These are phyloP conservation scores for Sternarchorhynchus goeldii DNA, from an alignment of 2,797 vertebrate species.

Conservation along the genomic window DNA sequence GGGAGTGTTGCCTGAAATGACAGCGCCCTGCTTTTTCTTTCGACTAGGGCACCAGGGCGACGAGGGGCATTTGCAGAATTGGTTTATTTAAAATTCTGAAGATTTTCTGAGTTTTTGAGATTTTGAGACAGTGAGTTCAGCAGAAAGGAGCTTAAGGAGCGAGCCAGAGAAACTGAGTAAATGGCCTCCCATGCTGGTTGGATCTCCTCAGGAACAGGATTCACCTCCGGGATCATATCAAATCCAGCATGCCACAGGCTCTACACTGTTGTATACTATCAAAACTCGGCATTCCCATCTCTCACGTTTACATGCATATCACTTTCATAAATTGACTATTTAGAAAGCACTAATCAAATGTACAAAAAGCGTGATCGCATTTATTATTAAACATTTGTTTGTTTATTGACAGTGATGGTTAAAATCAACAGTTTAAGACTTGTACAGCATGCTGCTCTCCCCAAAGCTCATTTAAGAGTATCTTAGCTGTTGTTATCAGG, in stretches of 20 bases:
- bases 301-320: neutral
- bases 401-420: too few species aligned
- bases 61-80: constrained; percentile 58
- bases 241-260: constrained; percentile 51
- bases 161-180: constrained; percentile 65
- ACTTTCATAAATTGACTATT: neutral
- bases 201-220: constrained; percentile 26
- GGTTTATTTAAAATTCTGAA: constrained; percentile 69
- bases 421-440: too few species aligned
- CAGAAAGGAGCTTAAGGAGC: constrained; percentile 65
- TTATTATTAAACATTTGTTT: too few species aligned
- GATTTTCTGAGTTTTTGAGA: constrained; percentile 57
- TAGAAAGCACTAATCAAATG: neutral
- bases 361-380: too few species aligned
- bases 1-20: constrained; percentile 65
- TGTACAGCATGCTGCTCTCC: too few species aligned
- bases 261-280: neutral
- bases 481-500: too few species aligned
- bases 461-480: too few species aligned
- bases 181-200: constrained; percentile 61
- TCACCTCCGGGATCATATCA: constrained; percentile 60
- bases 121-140: constrained; percentile 66
- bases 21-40: constrained; percentile 68
- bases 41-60: constrained; percentile 62
- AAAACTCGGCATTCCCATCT: neutral